A percentile compares a stretch with the other conserved stretches of the same genome.
phyloP scores from a whole-genome alignment of 2,888 invertebrate genomes.

The Baronia brevicornis region DNA sequence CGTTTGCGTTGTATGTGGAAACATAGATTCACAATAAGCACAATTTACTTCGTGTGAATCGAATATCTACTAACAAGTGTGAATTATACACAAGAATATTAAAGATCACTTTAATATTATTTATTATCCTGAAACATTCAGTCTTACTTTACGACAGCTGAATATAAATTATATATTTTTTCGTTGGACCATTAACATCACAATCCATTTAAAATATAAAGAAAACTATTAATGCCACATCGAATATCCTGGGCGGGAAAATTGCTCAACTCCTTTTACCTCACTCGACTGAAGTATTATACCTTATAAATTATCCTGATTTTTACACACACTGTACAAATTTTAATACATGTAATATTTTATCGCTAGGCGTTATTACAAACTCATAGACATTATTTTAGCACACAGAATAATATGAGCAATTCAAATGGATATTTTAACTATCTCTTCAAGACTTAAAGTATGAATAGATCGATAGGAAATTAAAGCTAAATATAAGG shows the following conservation, averaged over 20 bases:
- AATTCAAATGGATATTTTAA: background rate
- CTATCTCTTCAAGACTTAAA: too few species aligned
- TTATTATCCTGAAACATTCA: slow-evolving; percentile 41
- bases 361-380: slow-evolving; percentile 1
- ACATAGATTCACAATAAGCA: too few species aligned
- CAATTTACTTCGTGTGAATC: too few species aligned
- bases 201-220: slow-evolving; percentile 24
- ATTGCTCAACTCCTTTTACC: background rate
- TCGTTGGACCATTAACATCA: slow-evolving; percentile 44
- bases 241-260: slow-evolving; percentile 11
- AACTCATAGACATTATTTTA: slow-evolving; percentile 6
- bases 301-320: slow-evolving; percentile 1
- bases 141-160: slow-evolving; percentile 50
- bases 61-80: slow-evolving; percentile 5
- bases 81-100: slow-evolving; percentile 12
- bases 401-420: slow-evolving; percentile 4
- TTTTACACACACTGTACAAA: slow-evolving; percentile 7
- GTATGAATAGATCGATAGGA: too few species aligned
- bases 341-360: slow-evolving; percentile 2
- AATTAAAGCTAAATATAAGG: too few species aligned
- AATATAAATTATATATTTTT: slow-evolving; percentile 31
- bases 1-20: too few species aligned
- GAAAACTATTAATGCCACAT: slow-evolving; percentile 13
- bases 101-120: slow-evolving; percentile 25
- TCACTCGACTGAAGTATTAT: slow-evolving; percentile 8